Percentiles rank a stretch among this genome's conserved stretches.
Conservation (phyloP, 2,888 invertebrate species). For the Hoplodrina blanda region DNA sequence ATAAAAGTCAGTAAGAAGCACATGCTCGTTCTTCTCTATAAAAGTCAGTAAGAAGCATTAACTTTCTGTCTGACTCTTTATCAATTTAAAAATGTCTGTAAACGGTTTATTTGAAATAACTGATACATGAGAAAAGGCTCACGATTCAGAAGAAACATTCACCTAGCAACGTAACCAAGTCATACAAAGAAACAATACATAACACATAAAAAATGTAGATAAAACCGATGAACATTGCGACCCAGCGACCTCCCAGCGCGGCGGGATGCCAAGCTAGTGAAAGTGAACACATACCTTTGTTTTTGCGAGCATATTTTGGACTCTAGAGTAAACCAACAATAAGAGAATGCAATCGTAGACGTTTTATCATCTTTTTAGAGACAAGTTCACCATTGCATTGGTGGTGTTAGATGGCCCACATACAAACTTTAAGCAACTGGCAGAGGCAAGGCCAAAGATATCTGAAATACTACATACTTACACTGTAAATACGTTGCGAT, state of each 20-base stretch:
- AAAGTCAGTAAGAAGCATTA: no score
- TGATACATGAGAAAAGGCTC: neutral
- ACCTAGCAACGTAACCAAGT: constrained; percentile 26
- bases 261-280: constrained; percentile 55
- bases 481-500: neutral
- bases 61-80: no score
- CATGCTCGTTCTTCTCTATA: no score
- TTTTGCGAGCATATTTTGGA: constrained; percentile 36
- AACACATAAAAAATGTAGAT: constrained; percentile 28
- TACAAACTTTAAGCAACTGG: neutral
- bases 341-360: neutral
- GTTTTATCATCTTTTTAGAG: constrained; percentile 5
- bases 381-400: neutral
- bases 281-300: constrained; percentile 57
- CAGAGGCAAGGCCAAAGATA: no score
- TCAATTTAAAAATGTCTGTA: no score
- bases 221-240: constrained; percentile 51
- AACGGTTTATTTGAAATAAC: no score
- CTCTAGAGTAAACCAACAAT: constrained; percentile 41
- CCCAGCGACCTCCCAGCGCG: constrained; percentile 44
- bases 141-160: constrained; percentile 3
- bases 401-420: neutral
- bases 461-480: no score
- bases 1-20: no score
- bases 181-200: constrained; percentile 29